phyloP scores from a whole-genome alignment of 2,113 vertebrate genomes.

The Brachypteracias leptosomus region DNA sequence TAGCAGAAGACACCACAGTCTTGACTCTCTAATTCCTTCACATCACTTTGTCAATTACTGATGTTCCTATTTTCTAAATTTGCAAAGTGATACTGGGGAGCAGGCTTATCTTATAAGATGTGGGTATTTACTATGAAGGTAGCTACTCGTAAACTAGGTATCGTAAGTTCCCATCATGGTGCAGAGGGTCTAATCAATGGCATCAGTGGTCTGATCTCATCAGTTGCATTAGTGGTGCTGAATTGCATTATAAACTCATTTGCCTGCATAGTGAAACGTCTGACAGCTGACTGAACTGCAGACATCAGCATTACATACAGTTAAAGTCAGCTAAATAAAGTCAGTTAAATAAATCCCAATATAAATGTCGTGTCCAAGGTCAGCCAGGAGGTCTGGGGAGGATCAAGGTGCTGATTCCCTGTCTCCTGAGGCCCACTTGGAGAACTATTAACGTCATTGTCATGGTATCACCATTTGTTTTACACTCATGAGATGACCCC shows the following conservation, averaged over 20 bases:
- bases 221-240: not conserved
- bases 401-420: slow-evolving; percentile 32
- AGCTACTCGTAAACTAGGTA: not conserved
- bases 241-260: not conserved
- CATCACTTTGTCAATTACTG: not conserved
- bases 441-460: not conserved
- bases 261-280: not conserved
- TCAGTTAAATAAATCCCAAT: not conserved
- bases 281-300: not conserved
- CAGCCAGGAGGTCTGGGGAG: not conserved
- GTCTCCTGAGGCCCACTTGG: not conserved
- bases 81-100: not conserved
- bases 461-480: not conserved
- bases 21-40: not conserved
- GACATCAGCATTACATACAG: not conserved
- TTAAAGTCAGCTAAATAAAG: not conserved
- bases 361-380: not conserved
- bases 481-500: not conserved
- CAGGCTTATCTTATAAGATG: not conserved
- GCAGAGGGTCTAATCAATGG: not conserved
- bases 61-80: not conserved
- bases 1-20: not conserved
- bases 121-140: not conserved
- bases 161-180: not conserved
- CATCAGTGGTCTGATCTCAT: not conserved